Percentiles rank a stretch among this genome's conserved stretches.
Conservation (phyloP, 2,113 vertebrate genomes). For the Rhipidura dahli region DNA sequence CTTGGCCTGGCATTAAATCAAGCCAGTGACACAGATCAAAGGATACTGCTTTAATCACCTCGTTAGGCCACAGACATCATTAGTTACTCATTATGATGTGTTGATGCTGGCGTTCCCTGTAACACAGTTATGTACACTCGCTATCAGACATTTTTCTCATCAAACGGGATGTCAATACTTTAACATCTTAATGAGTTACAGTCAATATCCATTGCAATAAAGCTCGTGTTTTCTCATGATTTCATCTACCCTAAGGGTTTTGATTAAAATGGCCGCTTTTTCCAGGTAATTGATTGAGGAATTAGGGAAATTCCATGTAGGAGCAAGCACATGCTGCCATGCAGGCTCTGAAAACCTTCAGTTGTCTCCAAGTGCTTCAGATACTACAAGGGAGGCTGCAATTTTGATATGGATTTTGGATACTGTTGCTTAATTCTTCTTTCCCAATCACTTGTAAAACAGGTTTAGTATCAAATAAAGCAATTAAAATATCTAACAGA, state of each 20-base stretch:
- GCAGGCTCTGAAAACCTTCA: not conserved
- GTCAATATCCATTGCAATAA: conserved; percentile 64
- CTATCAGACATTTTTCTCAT: conserved; percentile 65
- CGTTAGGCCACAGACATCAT: conserved; percentile 57
- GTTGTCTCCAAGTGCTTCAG: not conserved
- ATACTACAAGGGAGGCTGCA: not conserved
- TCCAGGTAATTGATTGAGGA: conserved; percentile 53
- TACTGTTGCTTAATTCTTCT: not conserved
- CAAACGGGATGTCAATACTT: conserved; percentile 56
- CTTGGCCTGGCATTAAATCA: conserved; percentile 35
- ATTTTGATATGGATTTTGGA: conserved; percentile 12
- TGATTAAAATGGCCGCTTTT: conserved; percentile 53
- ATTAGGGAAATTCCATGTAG: conserved; percentile 41
- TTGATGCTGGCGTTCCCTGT: conserved; percentile 30
- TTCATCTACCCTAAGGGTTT: conserved; percentile 65
- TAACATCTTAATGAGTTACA: conserved; percentile 70
- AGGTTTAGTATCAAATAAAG: not conserved
- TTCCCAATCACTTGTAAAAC: not conserved
- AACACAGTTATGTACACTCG: conserved; percentile 31
- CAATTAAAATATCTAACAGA: not conserved
- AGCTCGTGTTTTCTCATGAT: conserved; percentile 51
- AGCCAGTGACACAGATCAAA: conserved; percentile 56
- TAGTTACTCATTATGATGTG: conserved; percentile 68
- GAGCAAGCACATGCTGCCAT: not conserved
- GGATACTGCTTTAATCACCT: conserved; percentile 61